Conservation (phyloP, 1,140 invertebrate genomes). For the Helicoverpa zea region DNA sequence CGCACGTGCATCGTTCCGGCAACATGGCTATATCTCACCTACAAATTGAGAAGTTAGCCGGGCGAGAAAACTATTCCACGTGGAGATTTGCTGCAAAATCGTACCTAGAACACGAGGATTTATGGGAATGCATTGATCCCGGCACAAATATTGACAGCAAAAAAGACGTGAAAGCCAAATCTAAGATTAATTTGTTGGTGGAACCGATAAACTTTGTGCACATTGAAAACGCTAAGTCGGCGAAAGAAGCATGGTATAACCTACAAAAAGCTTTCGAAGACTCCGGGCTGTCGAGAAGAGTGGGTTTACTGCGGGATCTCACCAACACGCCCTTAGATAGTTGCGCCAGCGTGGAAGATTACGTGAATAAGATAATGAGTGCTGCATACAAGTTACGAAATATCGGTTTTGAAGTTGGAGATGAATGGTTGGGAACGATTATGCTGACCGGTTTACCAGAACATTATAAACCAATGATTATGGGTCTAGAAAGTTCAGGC, state of each 20-base stretch:
- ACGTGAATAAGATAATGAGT: neutral
- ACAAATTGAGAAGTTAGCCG: no score
- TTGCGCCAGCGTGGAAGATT: neutral
- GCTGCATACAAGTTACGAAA: neutral
- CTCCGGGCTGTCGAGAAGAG: neutral
- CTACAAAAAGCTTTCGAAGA: constrained; percentile 8
- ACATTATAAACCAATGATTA: constrained; percentile 56
- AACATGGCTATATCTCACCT: no score
- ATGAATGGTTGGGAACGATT: constrained; percentile 52
- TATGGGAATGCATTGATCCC: neutral
- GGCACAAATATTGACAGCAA: neutral
- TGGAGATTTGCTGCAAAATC: no score
- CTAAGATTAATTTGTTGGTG: neutral
- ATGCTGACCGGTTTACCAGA: constrained; percentile 72
- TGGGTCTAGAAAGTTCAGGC: constrained; percentile 69
- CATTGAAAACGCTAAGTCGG: neutral
- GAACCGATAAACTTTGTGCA: neutral
- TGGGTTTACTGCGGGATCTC: neutral
- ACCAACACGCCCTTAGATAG: neutral
- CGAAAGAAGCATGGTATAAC: neutral
- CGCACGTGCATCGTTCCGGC: no score
- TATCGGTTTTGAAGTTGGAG: neutral
- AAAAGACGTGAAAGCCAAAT: neutral
- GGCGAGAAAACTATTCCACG: no score
- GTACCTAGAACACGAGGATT: no score